phyloP scores from a whole-genome alignment of 2,888 invertebrate genomes.

The Drosophila heteroneura region DNA sequence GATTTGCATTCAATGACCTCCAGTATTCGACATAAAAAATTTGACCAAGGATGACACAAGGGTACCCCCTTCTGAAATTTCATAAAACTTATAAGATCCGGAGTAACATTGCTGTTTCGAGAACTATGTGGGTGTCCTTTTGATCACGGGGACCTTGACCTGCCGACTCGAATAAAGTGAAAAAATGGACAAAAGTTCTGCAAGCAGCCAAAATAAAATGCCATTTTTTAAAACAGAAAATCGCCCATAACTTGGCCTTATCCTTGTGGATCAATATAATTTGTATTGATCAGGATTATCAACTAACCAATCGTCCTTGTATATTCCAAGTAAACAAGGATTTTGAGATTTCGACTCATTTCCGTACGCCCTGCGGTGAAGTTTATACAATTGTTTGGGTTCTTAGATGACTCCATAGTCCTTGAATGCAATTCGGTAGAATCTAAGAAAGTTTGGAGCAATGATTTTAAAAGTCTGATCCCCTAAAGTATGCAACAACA shows the following conservation, averaged over 20 bases:
- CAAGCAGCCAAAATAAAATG: background rate
- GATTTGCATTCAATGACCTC: background rate
- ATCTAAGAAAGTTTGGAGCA: background rate
- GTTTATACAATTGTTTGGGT: no score
- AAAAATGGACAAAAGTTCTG: background rate
- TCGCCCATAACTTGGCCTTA: background rate
- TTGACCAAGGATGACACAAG: background rate
- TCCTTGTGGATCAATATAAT: background rate
- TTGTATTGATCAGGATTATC: background rate
- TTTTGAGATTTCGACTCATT: no score
- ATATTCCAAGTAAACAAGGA: no score
- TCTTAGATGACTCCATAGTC: no score
- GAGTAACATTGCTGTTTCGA: background rate
- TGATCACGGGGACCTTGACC: background rate
- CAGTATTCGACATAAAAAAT: background rate
- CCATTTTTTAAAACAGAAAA: no score
- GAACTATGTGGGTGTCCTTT: background rate
- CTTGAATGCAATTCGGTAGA: no score
- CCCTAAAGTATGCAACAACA: background rate
- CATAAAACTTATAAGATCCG: background rate
- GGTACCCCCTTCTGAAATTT: background rate
- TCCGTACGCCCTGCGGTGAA: no score
- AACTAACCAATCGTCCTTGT: background rate
- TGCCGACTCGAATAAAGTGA: background rate
- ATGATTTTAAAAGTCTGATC: accelerated